Conservation (phyloP, 2,797 vertebrate species). For the Adrianichthys oophorus region DNA sequence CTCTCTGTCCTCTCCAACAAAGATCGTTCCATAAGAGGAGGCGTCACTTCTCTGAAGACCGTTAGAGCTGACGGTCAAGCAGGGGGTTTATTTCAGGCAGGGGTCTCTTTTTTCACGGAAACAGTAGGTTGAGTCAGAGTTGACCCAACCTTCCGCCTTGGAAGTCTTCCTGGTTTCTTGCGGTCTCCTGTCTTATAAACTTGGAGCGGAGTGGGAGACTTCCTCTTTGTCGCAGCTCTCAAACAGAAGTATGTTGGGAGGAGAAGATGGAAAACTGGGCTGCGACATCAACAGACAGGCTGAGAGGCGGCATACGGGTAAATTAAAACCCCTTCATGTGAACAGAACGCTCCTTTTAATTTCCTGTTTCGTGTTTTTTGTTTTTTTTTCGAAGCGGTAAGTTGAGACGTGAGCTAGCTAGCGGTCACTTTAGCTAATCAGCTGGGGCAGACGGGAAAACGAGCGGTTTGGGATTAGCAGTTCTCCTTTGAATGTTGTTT, state of each 20-base stretch:
- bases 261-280: slow-evolving; percentile 38
- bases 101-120: neutral
- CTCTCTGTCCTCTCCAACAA: neutral
- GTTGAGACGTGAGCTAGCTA: slow-evolving; percentile 25
- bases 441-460: slow-evolving; percentile 9
- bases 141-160: neutral
- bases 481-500: no score
- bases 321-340: neutral
- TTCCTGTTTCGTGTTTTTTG: neutral
- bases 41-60: neutral
- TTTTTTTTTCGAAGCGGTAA: neutral
- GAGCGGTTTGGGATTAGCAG: neutral
- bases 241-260: slow-evolving; percentile 9
- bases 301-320: slow-evolving; percentile 33
- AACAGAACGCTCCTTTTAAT: neutral
- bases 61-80: neutral
- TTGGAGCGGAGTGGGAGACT: slow-evolving; percentile 28
- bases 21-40: slow-evolving; percentile 39
- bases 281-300: slow-evolving; percentile 11
- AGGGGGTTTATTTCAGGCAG: neutral
- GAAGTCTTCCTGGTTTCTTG: accelerated
- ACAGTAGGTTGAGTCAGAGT: neutral
- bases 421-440: slow-evolving; percentile 25
- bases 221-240: neutral
- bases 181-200: neutral